Conservation (phyloP, 2,797 vertebrate genomes). For the Semotilus atromaculatus region DNA sequence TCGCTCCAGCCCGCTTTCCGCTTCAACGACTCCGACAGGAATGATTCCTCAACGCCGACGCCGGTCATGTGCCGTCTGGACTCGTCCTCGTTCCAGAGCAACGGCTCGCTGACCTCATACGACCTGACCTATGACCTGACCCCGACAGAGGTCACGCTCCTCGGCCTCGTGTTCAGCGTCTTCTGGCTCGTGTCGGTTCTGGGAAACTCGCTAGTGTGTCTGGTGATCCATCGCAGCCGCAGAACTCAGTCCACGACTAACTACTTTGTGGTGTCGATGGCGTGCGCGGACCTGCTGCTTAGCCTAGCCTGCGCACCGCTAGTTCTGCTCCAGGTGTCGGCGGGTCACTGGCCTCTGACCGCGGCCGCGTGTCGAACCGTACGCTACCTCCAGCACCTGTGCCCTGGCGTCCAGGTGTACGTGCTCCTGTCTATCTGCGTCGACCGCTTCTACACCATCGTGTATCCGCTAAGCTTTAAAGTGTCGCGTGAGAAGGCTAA, state of each 20-base stretch:
- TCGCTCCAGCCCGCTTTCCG: constrained; percentile 69
- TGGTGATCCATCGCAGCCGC: constrained; percentile 94
- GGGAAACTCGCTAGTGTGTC: constrained; percentile 90
- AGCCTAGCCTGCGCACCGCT: constrained; percentile 84
- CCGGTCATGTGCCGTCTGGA: constrained; percentile 57
- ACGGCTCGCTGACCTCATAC: constrained; percentile 68
- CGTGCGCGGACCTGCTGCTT: constrained; percentile 89
- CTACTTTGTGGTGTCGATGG: constrained; percentile 95
- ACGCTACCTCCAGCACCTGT: constrained; percentile 89
- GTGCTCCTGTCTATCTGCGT: constrained; percentile 90
- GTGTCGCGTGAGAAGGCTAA: constrained; percentile 94
- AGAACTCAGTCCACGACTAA: constrained; percentile 96
- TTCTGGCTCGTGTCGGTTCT: constrained; percentile 89
- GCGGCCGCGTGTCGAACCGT: constrained; percentile 78
- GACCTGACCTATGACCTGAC: constrained; percentile 64
- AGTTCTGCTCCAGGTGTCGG: constrained; percentile 84
- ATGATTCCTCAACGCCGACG: constrained; percentile 62
- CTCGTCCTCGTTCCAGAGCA: constrained; percentile 60
- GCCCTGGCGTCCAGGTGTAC: constrained; percentile 88
- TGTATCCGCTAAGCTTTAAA: constrained; percentile 94
- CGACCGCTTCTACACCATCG: constrained; percentile 91
- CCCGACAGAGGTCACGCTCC: constrained; percentile 77
- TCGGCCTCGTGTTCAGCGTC: constrained; percentile 79
- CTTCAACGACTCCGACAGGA: constrained; percentile 76
- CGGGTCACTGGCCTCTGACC: constrained; percentile 83